phyloP scores from a whole-genome alignment of 1,140 invertebrate genomes.

The Drosophila sucinea region DNA sequence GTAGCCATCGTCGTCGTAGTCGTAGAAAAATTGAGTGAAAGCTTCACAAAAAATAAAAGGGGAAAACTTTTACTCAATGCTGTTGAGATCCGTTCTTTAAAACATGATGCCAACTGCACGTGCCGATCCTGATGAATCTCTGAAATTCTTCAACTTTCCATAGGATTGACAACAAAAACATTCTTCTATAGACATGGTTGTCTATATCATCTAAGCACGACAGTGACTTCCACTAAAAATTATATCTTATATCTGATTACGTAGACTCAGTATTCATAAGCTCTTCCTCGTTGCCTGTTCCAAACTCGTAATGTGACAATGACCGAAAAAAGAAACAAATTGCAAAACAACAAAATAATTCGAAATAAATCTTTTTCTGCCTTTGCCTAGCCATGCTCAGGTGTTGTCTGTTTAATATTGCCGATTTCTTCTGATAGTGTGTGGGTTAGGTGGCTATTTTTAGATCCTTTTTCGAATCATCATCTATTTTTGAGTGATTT shows the following conservation, averaged over 20 bases:
- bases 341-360: background rate
- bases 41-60: slow-evolving; percentile 8
- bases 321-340: background rate
- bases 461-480: slow-evolving; percentile 63
- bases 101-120: background rate
- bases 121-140: background rate
- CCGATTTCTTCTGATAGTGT: slow-evolving; percentile 27
- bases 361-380: slow-evolving; percentile 6
- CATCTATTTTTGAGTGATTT: slow-evolving; percentile 69
- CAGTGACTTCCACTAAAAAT: too few species aligned
- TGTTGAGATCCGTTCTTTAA: background rate
- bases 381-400: slow-evolving; percentile 38
- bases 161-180: too few species aligned
- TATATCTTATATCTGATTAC: too few species aligned
- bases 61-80: slow-evolving; percentile 48
- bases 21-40: slow-evolving; percentile 37
- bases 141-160: too few species aligned
- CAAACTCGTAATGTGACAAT: background rate
- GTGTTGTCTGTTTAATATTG: slow-evolving; percentile 37
- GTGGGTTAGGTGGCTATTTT: slow-evolving; percentile 56
- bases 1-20: slow-evolving; percentile 28
- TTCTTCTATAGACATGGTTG: too few species aligned
- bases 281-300: background rate
- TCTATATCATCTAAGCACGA: too few species aligned
- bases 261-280: background rate